phyloP scores from a whole-genome alignment of 2,797 vertebrate genomes.

The Emydoidea blandingii region DNA sequence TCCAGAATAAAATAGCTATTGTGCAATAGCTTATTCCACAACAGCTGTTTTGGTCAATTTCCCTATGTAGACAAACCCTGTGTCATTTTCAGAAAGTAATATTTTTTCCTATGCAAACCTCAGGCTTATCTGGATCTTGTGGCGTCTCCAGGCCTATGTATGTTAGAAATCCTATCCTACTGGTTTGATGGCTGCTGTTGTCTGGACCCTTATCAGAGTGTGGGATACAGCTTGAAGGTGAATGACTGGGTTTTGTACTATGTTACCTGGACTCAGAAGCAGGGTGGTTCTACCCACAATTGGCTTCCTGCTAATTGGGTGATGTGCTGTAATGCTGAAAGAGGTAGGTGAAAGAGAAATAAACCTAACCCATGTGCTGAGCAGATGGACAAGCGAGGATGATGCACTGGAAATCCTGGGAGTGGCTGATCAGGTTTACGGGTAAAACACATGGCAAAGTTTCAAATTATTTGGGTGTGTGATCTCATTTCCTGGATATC shows the following conservation, averaged over 20 bases:
- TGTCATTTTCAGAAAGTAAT: background rate
- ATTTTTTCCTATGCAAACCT: background rate
- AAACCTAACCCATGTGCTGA: background rate
- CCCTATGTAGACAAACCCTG: background rate
- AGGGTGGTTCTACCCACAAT: background rate
- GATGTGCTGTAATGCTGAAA: background rate
- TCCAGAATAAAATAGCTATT: background rate
- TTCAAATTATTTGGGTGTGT: background rate
- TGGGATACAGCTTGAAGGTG: background rate
- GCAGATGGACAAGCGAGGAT: background rate
- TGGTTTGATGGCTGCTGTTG: background rate
- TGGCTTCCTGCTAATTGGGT: background rate
- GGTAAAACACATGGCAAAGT: background rate
- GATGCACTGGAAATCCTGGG: background rate
- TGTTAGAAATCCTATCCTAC: background rate
- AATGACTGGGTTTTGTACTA: background rate
- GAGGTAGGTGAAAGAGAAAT: background rate
- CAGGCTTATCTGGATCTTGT: slow-evolving; percentile 2
- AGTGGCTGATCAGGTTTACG: background rate
- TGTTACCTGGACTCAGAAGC: background rate
- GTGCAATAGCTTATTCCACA: background rate
- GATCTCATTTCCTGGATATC: slow-evolving; percentile 24
- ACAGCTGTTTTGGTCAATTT: background rate
- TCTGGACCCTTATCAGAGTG: background rate
- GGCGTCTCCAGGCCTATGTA: background rate